These are phyloP conservation scores for Agrochola circellaris DNA, from an alignment of 2,888 invertebrate species.

Conservation along the genomic window DNA sequence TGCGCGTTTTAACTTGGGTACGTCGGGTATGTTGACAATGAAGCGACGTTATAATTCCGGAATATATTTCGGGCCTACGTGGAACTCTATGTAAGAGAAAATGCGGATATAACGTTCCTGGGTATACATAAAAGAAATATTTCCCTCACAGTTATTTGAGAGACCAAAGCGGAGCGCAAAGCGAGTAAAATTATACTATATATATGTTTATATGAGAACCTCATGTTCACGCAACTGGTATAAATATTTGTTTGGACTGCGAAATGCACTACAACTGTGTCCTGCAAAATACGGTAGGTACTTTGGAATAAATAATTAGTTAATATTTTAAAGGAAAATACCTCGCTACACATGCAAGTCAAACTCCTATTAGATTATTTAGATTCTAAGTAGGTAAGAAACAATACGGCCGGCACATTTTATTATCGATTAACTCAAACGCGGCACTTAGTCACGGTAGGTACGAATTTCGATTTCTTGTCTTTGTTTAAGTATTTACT, in stretches of 20 bases:
- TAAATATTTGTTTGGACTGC: slow-evolving; percentile 13
- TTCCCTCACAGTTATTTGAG: slow-evolving; percentile 60
- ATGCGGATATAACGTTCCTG: slow-evolving; percentile 54
- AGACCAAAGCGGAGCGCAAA: slow-evolving; percentile 45
- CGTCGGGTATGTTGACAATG: slow-evolving; percentile 34
- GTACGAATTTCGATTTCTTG: slow-evolving; percentile 19
- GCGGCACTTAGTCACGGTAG: slow-evolving; percentile 10
- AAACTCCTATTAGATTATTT: slow-evolving; percentile 33
- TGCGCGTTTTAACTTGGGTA: slow-evolving; percentile 22
- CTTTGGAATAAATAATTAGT: neutral
- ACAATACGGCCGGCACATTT: slow-evolving; percentile 37
- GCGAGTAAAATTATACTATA: slow-evolving; percentile 38
- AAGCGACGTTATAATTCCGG: slow-evolving; percentile 44
- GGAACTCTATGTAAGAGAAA: slow-evolving; percentile 49
- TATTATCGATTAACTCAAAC: slow-evolving; percentile 52
- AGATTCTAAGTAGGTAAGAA: slow-evolving; percentile 17
- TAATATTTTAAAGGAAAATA: neutral
- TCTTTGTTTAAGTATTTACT: neutral
- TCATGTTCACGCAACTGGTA: slow-evolving; percentile 21
- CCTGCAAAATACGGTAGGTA: neutral
- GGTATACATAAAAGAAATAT: slow-evolving; percentile 65
- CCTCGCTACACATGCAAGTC: slow-evolving; percentile 11
- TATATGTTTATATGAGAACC: slow-evolving; percentile 12
- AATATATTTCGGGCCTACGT: slow-evolving; percentile 42
- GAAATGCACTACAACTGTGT: neutral